phyloP scores from a whole-genome alignment of 2,797 vertebrate genomes.

The Leucoraja ocellata region DNA sequence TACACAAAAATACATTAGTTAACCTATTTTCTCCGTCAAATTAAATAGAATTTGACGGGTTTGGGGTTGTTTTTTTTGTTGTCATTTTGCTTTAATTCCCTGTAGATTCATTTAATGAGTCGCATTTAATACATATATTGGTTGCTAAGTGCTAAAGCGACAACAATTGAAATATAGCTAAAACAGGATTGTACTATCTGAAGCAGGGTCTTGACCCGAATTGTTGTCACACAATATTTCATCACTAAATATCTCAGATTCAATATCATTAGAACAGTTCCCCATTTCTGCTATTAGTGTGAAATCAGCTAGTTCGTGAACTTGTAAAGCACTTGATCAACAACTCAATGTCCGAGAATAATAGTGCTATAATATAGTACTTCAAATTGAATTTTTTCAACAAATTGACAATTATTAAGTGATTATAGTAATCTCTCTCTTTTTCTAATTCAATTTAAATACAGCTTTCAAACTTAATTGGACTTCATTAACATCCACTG shows the following conservation, averaged over 20 bases:
- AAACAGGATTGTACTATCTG: background rate
- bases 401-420: background rate
- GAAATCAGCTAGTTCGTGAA: background rate
- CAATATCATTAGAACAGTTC: background rate
- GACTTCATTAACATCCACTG: conserved; percentile 6
- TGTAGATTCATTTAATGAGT: background rate
- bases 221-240: background rate
- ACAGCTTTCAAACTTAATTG: background rate
- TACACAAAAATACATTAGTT: background rate
- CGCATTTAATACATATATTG: background rate
- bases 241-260: background rate
- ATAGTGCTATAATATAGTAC: background rate
- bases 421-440: background rate
- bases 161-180: background rate
- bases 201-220: no score
- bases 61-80: background rate
- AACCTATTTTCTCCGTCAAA: background rate
- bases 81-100: background rate
- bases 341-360: background rate
- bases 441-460: background rate
- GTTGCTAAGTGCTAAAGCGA: background rate
- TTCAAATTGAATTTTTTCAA: conserved; percentile 4
- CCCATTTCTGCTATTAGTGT: background rate
- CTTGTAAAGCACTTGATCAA: background rate
- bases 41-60: no score